These are phyloP conservation scores for Clarias platycephalus DNA, from an alignment of 2,797 vertebrate species.

Conservation along the genomic window DNA sequence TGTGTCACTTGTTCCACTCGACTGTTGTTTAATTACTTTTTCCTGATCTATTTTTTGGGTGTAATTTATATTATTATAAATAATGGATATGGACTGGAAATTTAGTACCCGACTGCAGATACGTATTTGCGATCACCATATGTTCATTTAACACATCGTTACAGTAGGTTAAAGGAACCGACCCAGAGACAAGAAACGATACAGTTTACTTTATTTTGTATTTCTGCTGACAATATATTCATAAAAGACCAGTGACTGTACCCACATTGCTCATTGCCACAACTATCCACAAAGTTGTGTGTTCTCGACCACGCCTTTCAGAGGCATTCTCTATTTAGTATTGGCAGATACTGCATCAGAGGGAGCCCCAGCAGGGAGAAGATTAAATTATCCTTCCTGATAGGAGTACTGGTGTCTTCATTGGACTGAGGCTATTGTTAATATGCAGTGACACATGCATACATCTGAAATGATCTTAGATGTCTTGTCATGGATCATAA, in stretches of 20 bases:
- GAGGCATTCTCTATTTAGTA: constrained; percentile 60
- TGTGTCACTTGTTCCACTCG: neutral
- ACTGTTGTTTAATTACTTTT: neutral
- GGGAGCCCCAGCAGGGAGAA: constrained; percentile 63
- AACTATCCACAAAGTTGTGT: constrained; percentile 56
- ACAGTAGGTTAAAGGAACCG: neutral
- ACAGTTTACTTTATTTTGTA: neutral
- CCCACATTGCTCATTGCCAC: neutral
- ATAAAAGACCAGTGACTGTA: neutral
- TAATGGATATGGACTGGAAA: neutral
- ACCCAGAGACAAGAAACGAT: neutral
- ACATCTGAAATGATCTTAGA: constrained; percentile 73
- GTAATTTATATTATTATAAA: no score
- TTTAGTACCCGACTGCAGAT: neutral
- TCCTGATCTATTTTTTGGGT: no score
- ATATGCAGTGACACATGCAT: constrained; percentile 77
- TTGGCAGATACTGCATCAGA: constrained; percentile 58
- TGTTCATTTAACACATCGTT: neutral
- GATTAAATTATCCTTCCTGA: constrained; percentile 73
- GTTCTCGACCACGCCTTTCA: constrained; percentile 59
- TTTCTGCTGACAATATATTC: neutral
- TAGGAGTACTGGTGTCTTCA: constrained; percentile 67
- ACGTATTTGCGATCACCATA: neutral
- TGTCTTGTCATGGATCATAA: constrained; percentile 77
- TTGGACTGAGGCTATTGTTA: constrained; percentile 75